Evolutionary conservation across 2,113 vertebrate species (phyloP).

Genomic region (Anguilla rostrata): DNA sequence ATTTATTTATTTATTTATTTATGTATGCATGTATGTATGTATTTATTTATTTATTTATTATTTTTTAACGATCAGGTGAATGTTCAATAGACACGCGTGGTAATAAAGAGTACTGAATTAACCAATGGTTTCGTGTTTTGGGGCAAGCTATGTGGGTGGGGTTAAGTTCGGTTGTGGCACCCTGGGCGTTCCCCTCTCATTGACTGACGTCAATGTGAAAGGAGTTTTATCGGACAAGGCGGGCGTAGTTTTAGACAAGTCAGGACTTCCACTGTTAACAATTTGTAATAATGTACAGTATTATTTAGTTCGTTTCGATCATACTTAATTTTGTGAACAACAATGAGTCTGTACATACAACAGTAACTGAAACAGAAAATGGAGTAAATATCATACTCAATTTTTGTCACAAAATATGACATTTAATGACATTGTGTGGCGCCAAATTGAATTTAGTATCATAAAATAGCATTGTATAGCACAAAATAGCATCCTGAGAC

Average conservation of each 20-base stretch:
- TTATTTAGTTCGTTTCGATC: too few species aligned
- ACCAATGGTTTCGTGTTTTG: constrained; percentile 45
- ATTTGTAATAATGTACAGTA: background rate
- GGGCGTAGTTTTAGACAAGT: background rate
- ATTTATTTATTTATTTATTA: too few species aligned
- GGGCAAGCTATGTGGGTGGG: constrained; percentile 39
- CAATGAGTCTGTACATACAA: too few species aligned
- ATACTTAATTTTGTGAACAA: too few species aligned
- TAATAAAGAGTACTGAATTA: background rate
- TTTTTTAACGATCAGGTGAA: background rate
- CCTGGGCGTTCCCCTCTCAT: constrained; percentile 15
- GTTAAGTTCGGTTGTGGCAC: constrained; percentile 51
- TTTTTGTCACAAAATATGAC: too few species aligned
- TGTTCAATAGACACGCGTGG: constrained; percentile 46
- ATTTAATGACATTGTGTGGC: too few species aligned
- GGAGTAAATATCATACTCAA: too few species aligned
- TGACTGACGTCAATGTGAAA: constrained; percentile 53
- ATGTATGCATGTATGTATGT: background rate
- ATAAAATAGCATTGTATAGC: too few species aligned
- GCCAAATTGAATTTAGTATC: too few species aligned
- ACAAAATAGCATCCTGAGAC: too few species aligned
- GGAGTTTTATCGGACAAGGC: constrained; percentile 50
- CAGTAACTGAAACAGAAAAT: too few species aligned
- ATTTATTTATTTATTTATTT: too few species aligned
- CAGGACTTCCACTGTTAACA: background rate